A percentile compares a stretch with the other conserved stretches of the same genome.
These are phyloP conservation scores for Chaetodon auriga DNA, from an alignment of 2,113 vertebrate species.

Conservation along the genomic window DNA sequence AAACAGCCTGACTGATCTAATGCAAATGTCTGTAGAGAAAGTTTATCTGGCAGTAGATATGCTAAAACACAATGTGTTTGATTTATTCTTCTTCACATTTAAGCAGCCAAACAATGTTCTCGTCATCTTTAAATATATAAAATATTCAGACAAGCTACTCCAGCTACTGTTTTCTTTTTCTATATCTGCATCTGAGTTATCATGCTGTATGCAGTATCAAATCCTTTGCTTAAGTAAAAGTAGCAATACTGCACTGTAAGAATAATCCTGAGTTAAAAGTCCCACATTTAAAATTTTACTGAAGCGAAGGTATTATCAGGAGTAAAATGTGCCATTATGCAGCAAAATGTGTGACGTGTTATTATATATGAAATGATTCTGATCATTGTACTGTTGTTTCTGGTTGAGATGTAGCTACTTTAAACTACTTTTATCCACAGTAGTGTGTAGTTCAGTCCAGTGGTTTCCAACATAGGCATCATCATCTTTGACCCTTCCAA, in stretches of 20 bases:
- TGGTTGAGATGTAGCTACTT: background rate
- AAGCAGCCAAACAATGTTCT: background rate
- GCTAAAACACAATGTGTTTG: background rate
- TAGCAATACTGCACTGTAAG: background rate
- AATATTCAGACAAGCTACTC: background rate
- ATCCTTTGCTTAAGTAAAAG: background rate
- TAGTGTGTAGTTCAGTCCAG: background rate
- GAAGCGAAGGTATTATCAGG: background rate
- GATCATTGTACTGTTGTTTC: background rate
- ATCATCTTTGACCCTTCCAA: no score
- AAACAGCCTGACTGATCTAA: conserved; percentile 22
- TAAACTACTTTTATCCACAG: background rate
- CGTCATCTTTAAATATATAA: background rate
- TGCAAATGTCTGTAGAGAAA: conserved; percentile 48
- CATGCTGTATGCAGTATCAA: no score
- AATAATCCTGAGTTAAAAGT: background rate
- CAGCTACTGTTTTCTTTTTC: background rate
- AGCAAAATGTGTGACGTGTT: background rate
- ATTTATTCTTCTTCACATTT: conserved; percentile 17
- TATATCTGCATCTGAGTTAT: background rate
- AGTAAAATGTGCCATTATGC: no score
- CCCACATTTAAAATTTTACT: background rate
- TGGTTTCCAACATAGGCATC: background rate
- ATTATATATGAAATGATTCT: background rate
- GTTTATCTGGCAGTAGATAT: background rate